A percentile compares a stretch with the other conserved stretches of the same genome.
These are phyloP conservation scores for Phrixothrix hirtus DNA, from an alignment of 2,888 invertebrate species.

Conservation along the genomic window DNA sequence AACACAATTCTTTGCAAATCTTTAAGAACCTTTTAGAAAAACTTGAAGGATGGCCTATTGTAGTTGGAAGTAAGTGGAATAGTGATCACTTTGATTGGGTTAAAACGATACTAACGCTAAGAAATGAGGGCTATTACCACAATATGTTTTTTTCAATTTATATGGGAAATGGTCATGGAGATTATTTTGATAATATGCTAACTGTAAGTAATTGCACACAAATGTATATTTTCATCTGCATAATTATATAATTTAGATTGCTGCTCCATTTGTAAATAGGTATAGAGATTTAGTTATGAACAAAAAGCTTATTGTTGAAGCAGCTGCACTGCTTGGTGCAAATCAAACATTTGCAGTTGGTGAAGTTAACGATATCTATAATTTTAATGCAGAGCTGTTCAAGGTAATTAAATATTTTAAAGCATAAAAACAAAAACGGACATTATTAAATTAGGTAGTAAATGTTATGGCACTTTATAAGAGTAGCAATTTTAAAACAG, in stretches of 20 bases:
- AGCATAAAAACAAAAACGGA: too few species aligned
- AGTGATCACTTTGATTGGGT: constrained; percentile 41
- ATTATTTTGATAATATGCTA: not conserved
- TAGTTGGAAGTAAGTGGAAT: constrained; percentile 38
- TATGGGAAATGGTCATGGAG: constrained; percentile 3
- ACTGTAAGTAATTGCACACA: not conserved
- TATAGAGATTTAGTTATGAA: constrained; percentile 17
- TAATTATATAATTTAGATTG: constrained; percentile 5
- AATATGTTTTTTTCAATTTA: constrained; percentile 37
- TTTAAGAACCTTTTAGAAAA: constrained; percentile 38
- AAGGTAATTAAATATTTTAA: too few species aligned
- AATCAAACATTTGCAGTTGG: constrained; percentile 21
- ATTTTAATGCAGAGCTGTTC: constrained; percentile 33
- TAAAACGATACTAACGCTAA: constrained; percentile 38
- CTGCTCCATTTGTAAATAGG: not conserved
- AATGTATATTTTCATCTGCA: too few species aligned
- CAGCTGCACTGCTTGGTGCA: constrained; percentile 38
- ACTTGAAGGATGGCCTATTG: constrained; percentile 46
- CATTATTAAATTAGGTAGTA: too few species aligned
- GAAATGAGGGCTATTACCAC: constrained; percentile 38
- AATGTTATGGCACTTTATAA: too few species aligned
- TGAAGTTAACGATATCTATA: constrained; percentile 38
- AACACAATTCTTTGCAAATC: constrained; percentile 26
- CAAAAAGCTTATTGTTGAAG: constrained; percentile 10
- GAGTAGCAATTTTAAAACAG: too few species aligned